phyloP scores from a whole-genome alignment of 2,797 vertebrate species.

The Huso huso region DNA sequence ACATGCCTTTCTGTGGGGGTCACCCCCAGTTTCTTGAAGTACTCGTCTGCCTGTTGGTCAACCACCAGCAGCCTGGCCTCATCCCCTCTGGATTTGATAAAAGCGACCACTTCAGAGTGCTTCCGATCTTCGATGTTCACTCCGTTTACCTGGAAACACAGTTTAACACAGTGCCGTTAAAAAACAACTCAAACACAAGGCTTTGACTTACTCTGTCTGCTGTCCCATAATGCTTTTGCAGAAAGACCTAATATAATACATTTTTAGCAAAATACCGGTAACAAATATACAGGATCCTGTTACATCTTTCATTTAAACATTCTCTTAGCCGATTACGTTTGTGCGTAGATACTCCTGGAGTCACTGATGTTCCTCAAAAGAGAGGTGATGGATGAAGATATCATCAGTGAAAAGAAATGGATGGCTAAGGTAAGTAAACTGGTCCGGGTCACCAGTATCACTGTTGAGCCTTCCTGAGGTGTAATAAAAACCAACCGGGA shows the following conservation, averaged over 20 bases:
- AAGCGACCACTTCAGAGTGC: constrained; percentile 81
- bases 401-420: too few species aligned
- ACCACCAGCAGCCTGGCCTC: constrained; percentile 81
- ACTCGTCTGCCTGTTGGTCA: constrained; percentile 75
- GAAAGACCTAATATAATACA: not conserved
- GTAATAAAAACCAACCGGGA: too few species aligned
- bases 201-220: not conserved
- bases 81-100: constrained; percentile 62
- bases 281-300: too few species aligned
- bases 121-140: constrained; percentile 69
- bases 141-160: constrained; percentile 74
- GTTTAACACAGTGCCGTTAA: not conserved
- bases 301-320: not conserved
- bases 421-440: too few species aligned
- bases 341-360: too few species aligned
- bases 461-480: too few species aligned
- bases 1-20: constrained; percentile 62
- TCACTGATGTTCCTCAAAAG: too few species aligned
- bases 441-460: too few species aligned
- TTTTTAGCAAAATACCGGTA: too few species aligned
- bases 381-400: too few species aligned
- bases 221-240: not conserved
- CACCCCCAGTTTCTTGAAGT: constrained; percentile 75
- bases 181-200: not conserved
- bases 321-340: not conserved